These are phyloP conservation scores for Xiphophorus birchmanni DNA, from an alignment of 2,797 vertebrate genomes.

Conservation along the genomic window DNA sequence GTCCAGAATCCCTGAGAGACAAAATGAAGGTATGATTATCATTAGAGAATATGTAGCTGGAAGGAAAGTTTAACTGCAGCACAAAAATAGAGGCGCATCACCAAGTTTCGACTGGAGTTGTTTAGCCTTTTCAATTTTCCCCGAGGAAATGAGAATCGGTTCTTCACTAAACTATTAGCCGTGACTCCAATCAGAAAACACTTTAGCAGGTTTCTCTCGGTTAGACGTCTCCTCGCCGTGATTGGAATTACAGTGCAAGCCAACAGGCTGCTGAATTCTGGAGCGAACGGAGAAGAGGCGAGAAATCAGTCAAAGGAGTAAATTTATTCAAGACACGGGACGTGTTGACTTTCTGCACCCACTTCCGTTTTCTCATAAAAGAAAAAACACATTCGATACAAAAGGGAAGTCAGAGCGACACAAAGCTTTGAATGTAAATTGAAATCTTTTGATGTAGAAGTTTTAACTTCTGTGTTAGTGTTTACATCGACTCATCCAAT, in stretches of 20 bases:
- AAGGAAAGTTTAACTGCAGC: background rate
- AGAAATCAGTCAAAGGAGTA: background rate
- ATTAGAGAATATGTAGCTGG: background rate
- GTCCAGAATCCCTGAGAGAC: background rate
- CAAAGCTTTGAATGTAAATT: background rate
- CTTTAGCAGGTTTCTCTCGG: background rate
- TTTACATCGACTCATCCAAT: background rate
- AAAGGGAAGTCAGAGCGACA: background rate
- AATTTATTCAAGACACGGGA: background rate
- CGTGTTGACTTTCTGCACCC: background rate
- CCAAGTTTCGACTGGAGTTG: background rate
- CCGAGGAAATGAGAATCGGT: background rate
- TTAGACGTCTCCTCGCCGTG: constrained; percentile 9
- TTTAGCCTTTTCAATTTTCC: background rate
- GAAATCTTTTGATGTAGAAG: background rate
- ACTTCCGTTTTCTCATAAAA: background rate
- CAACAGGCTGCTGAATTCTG: background rate
- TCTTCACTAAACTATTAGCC: background rate
- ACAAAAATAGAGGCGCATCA: background rate
- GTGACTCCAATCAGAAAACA: constrained; percentile 11
- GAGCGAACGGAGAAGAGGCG: background rate
- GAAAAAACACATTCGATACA: too few relatives aligned
- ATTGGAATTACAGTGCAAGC: constrained; percentile 14
- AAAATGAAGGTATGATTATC: background rate
- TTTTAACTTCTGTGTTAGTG: background rate